A percentile compares a stretch with the other conserved stretches of the same genome.
These are phyloP conservation scores for Macrotis lagotis DNA, from an alignment of 2,113 vertebrate species.

Conservation along the genomic window DNA sequence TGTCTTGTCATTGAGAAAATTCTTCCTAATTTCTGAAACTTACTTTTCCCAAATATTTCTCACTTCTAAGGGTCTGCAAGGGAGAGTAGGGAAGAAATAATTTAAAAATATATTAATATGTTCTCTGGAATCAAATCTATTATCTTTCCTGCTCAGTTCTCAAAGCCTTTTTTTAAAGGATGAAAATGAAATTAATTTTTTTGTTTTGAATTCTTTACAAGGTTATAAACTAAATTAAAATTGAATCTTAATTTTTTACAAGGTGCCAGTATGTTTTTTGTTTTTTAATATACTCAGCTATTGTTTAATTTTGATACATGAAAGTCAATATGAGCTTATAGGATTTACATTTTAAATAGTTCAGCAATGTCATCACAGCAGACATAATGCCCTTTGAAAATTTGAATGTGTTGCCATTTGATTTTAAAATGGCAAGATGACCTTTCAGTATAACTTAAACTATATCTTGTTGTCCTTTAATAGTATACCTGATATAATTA, in stretches of 20 bases:
- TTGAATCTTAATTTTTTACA: not conserved
- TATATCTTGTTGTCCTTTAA: not conserved
- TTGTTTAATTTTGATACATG: not conserved
- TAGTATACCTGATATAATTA: not conserved
- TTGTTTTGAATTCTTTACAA: not conserved
- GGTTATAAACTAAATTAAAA: not conserved
- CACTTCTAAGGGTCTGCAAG: not conserved
- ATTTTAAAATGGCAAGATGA: not conserved
- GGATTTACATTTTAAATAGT: not conserved
- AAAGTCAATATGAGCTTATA: not conserved
- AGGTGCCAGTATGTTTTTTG: not conserved
- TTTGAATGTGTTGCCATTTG: not conserved
- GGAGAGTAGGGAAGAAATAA: not conserved
- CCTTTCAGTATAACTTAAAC: not conserved
- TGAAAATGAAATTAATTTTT: not conserved
- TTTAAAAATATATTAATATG: not conserved
- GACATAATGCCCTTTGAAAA: not conserved
- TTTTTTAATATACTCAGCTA: not conserved
- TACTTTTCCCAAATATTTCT: not conserved
- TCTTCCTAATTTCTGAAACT: not conserved
- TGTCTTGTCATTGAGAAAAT: not conserved
- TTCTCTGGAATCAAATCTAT: not conserved
- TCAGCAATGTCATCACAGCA: not conserved
- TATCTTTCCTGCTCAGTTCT: not conserved
- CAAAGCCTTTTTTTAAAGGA: not conserved